A percentile compares a stretch with the other conserved stretches of the same genome.
phyloP scores from a whole-genome alignment of 2,113 vertebrate species.

The Boulengeromyrus knoepffleri region DNA sequence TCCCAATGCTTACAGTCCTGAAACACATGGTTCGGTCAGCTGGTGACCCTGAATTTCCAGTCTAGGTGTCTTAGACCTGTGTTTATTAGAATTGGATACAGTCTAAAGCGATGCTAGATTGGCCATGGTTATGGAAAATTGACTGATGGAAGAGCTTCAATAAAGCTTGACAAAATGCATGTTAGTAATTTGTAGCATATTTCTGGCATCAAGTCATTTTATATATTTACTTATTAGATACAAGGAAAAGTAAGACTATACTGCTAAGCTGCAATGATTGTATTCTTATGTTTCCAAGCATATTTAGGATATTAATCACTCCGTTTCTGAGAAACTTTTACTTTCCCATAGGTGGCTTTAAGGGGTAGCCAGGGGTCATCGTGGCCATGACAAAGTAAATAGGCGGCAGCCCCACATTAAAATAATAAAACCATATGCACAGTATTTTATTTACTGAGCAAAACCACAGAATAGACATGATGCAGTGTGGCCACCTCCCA shows the following conservation, averaged over 20 bases:
- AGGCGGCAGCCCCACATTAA: background rate
- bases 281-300: background rate
- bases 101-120: background rate
- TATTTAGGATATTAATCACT: background rate
- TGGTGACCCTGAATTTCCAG: background rate
- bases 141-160: background rate
- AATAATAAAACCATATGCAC: background rate
- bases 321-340: background rate
- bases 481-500: background rate
- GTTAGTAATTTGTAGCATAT: background rate
- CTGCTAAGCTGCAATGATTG: background rate
- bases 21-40: background rate
- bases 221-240: background rate
- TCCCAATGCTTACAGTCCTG: background rate
- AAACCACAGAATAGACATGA: background rate
- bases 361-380: background rate
- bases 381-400: background rate
- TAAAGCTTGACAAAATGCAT: background rate
- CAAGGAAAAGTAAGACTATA: background rate
- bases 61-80: background rate
- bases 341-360: background rate
- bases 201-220: background rate
- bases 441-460: background rate
- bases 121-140: background rate
- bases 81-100: background rate